Evolutionary conservation across 1,140 invertebrate genomes (phyloP).

Genomic region (Ruditapes philippinarum): DNA sequence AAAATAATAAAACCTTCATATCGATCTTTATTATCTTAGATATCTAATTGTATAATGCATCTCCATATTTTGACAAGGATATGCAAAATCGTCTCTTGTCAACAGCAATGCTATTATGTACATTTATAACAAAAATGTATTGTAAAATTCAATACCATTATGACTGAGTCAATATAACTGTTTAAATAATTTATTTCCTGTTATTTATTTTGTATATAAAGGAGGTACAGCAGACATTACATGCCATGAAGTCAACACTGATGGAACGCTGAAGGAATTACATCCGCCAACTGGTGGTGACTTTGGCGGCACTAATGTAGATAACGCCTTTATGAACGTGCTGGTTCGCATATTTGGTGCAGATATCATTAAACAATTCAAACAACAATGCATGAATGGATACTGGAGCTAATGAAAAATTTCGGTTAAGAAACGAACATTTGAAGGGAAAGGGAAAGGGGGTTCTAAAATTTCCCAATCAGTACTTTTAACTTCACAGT

Average conservation of each 20-base stretch:
- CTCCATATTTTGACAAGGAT: too few relatives aligned
- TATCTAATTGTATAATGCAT: too few relatives aligned
- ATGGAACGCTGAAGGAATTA: slow-evolving; percentile 22
- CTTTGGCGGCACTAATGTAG: slow-evolving; percentile 53
- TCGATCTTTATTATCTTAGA: too few relatives aligned
- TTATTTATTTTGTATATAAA: background rate
- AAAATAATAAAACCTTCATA: too few relatives aligned
- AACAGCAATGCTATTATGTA: too few relatives aligned
- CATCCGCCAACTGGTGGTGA: slow-evolving; percentile 40
- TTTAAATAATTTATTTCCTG: too few relatives aligned
- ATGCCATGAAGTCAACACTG: slow-evolving; percentile 21
- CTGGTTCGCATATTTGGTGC: slow-evolving; percentile 14
- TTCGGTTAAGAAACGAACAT: slow-evolving; percentile 54
- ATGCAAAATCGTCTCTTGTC: too few relatives aligned
- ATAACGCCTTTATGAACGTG: background rate
- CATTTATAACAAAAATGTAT: too few relatives aligned
- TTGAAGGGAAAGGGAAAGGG: slow-evolving; percentile 20
- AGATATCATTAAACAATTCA: slow-evolving; percentile 20
- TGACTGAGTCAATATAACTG: too few relatives aligned
- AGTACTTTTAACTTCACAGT: background rate
- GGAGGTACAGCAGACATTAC: slow-evolving; percentile 59
- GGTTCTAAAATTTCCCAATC: background rate
- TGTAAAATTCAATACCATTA: too few relatives aligned
- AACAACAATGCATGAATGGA: background rate
- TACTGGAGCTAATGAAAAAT: slow-evolving; percentile 36